Conservation (phyloP, 2,888 invertebrate genomes). For the Sesia apiformis region DNA sequence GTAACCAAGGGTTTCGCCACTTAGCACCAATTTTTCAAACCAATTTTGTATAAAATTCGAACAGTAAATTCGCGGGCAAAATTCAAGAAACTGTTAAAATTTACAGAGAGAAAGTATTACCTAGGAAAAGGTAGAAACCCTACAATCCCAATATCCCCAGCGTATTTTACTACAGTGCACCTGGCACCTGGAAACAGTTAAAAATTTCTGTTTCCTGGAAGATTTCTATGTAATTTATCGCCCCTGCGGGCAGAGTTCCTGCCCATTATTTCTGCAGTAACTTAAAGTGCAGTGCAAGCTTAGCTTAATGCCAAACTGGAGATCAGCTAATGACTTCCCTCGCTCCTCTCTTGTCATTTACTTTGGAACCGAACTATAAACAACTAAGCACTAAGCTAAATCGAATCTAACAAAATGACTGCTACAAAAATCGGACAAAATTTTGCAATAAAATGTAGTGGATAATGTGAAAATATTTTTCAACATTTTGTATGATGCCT, state of each 20-base stretch:
- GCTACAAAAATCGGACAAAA: too few species aligned
- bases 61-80: too few species aligned
- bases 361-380: too few species aligned
- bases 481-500: too few species aligned
- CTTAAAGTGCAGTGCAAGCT: neutral
- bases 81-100: too few species aligned
- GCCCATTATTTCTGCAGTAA: neutral
- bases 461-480: too few species aligned
- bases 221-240: neutral
- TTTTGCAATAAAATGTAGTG: too few species aligned
- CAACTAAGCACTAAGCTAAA: too few species aligned
- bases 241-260: neutral
- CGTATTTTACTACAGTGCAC: neutral
- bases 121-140: neutral
- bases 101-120: neutral
- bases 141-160: neutral
- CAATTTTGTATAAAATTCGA: too few species aligned
- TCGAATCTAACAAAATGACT: too few species aligned
- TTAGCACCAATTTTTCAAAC: too few species aligned
- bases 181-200: neutral
- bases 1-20: too few species aligned
- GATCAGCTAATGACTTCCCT: neutral
- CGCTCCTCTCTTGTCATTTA: neutral
- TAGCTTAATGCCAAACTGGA: neutral
- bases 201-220: neutral